phyloP scores from a whole-genome alignment of 37 sponge, comb jelly and placozoan genomes.

The Geodia barretti region DNA sequence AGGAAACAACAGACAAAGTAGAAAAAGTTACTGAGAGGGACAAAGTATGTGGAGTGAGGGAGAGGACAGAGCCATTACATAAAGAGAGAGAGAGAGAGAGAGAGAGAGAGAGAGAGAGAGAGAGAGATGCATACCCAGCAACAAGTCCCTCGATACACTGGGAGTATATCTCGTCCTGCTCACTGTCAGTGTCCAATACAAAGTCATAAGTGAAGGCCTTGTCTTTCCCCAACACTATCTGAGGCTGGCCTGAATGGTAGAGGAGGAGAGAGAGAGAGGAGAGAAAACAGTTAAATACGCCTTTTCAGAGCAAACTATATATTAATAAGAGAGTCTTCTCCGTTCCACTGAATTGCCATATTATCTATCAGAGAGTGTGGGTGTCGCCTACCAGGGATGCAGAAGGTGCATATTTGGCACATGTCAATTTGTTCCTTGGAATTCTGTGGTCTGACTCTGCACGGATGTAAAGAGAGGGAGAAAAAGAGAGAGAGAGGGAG shows the following conservation, averaged over 20 bases:
- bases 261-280: too few species aligned
- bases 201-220: slow-evolving; percentile 96
- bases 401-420: slow-evolving; percentile 85
- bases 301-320: too few species aligned
- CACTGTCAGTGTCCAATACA: slow-evolving; percentile 80
- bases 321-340: too few species aligned
- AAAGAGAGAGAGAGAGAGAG: background rate
- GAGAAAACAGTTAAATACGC: too few species aligned
- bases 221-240: slow-evolving; percentile 91
- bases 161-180: slow-evolving; percentile 67
- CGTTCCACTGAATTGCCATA: too few species aligned
- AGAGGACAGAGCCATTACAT: background rate
- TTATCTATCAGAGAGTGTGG: too few species aligned
- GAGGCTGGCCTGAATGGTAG: slow-evolving; percentile 68
- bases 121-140: slow-evolving; percentile 57
- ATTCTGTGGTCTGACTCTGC: slow-evolving; percentile 92
- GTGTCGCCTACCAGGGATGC: slow-evolving; percentile 44
- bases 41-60: background rate
- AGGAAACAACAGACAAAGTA: too few species aligned
- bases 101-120: background rate
- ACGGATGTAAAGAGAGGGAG: background rate
- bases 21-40: too few species aligned
- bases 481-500: background rate
- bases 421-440: slow-evolving; percentile 88
- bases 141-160: slow-evolving; percentile 75